A percentile compares a stretch with the other conserved stretches of the same genome.
Evolutionary conservation across 2,113 vertebrate species (phyloP).

Genomic region (Silurus meridionalis): DNA sequence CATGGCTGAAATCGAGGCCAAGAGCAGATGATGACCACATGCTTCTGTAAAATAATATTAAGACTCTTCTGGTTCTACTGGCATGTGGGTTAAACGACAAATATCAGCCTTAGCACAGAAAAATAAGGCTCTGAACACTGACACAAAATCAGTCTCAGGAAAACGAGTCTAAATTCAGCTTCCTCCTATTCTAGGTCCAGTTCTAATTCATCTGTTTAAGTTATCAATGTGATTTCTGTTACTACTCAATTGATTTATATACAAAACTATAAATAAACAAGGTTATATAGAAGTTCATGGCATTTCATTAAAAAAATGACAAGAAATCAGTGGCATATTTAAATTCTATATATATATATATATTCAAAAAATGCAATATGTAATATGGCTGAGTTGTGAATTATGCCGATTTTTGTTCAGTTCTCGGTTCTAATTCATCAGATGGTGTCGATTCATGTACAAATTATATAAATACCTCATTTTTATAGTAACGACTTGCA

Average conservation of each 20-base stretch:
- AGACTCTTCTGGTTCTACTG: background rate
- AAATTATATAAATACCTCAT: background rate
- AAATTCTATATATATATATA: no score
- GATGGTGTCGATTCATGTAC: background rate
- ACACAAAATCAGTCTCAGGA: background rate
- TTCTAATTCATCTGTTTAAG: background rate
- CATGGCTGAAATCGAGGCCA: background rate
- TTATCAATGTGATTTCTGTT: background rate
- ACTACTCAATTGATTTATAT: background rate
- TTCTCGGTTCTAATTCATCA: background rate
- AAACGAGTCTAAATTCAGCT: background rate
- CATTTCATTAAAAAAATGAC: background rate
- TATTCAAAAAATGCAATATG: no score
- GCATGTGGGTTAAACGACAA: background rate
- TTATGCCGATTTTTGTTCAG: background rate
- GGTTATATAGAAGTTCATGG: background rate
- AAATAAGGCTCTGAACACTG: background rate
- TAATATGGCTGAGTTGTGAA: background rate
- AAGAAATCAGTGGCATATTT: no score
- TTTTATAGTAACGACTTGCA: background rate
- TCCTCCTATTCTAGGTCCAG: background rate
- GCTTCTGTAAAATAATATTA: background rate
- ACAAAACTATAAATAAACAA: background rate
- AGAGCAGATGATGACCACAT: conserved; percentile 9
- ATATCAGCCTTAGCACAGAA: background rate